phyloP scores from a whole-genome alignment of 2,797 vertebrate species.

The Phataginus tetradactyla region DNA sequence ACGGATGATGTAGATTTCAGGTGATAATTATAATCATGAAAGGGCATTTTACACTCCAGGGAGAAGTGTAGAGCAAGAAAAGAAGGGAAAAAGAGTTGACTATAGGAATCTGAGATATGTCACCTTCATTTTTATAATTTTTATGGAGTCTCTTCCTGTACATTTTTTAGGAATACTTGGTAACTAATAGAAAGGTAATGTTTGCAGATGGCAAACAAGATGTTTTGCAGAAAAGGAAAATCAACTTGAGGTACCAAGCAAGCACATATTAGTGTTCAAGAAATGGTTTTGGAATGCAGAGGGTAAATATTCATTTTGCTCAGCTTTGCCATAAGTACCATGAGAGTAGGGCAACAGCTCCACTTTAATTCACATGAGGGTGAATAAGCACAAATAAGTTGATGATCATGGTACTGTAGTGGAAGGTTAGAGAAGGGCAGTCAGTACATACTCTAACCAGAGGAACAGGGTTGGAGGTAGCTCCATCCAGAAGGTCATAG shows the following conservation, averaged over 20 bases:
- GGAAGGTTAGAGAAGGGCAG: background rate
- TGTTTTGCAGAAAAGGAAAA: background rate
- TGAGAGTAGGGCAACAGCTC: background rate
- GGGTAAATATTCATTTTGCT: background rate
- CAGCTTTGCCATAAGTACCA: background rate
- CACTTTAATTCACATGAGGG: background rate
- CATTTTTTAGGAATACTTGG: constrained; percentile 8
- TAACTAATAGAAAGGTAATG: background rate
- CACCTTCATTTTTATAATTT: background rate
- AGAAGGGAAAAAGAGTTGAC: background rate
- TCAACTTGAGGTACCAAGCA: background rate
- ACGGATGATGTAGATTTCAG: background rate
- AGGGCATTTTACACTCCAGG: background rate
- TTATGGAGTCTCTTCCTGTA: background rate
- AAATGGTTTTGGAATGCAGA: background rate
- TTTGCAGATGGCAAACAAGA: background rate
- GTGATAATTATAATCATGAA: background rate
- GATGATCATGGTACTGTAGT: background rate
- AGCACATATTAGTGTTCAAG: background rate
- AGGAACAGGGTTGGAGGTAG: background rate
- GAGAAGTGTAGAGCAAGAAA: background rate
- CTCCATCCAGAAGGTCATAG: background rate
- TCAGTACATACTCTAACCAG: background rate
- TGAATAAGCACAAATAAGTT: background rate
- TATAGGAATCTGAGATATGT: background rate